Base-by-base conservation (phyloP, 2,888 invertebrate species). In the Tribolium freemani region DNA sequence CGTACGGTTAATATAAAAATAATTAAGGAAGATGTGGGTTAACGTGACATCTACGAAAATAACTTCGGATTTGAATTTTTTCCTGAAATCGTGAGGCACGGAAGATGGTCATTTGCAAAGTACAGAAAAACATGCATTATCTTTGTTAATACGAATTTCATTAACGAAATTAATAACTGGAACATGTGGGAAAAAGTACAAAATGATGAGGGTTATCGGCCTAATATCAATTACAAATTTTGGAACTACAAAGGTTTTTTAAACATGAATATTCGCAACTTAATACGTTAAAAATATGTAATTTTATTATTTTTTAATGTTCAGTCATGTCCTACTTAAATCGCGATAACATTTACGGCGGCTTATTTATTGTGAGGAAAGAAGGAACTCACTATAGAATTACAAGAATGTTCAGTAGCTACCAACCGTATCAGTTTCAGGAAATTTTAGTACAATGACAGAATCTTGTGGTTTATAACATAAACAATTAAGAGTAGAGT, bases 1-100 rank as follows among this genome's bases (percentile, higher is more conserved):
- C 63, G 38, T 30, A 63, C 51, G 63, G 6, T 30, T 38, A 50
- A 61, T 61, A 60, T 46, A 46, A 60, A 60, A 60, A 60, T 60
- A 60, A 60, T 60, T 38, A 58, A 45, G 45, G 21, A 20, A 26
- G 61, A 63, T 50, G 51, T 63, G 63, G 64, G 64, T 64, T 64
- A 64, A 64, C 53, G 50, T 61, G 50, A 31, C 51, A 63, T 50
- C 48, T 8, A 20, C 44, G 44, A 63, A 60, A 63, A 63, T 61
- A 61, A 61, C 60, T 45, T 50, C 46, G 20, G 21, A 58, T 58
- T 58, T 58, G 10, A 10, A 57, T 57, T 57, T 45, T 31, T 16
- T 16, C 16, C 11, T 6, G 11, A 10, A 13, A 8, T n/a, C 44
- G 44, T 57, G 48, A 46, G 51, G 51, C 63, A 64, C 63, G 66